Conservation (phyloP, 2,888 invertebrate species). For the Netelia fuscicornis region DNA sequence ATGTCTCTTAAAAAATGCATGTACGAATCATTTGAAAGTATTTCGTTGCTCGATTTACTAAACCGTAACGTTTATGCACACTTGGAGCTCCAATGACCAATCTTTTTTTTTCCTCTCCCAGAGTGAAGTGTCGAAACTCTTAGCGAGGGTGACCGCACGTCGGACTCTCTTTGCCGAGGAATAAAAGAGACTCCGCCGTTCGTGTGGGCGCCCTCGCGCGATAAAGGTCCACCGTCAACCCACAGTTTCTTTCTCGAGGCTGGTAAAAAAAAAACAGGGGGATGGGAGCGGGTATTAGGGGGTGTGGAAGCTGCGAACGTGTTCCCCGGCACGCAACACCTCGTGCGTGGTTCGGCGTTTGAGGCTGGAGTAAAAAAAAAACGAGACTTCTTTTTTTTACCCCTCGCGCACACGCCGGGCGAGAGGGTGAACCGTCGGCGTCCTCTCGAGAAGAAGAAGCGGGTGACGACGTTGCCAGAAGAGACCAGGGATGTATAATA, state of each 20-base stretch:
- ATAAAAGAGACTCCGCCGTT: slow-evolving; percentile 26
- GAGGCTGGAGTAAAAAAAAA: slow-evolving; percentile 58
- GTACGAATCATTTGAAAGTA: not conserved
- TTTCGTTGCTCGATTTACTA: not conserved
- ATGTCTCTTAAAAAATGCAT: not conserved
- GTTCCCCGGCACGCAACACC: slow-evolving; percentile 54
- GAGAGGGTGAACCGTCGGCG: slow-evolving; percentile 50
- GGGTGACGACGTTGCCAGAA: slow-evolving; percentile 44
- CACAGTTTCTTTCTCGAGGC: slow-evolving; percentile 30
- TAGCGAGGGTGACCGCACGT: slow-evolving; percentile 56
- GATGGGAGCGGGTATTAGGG: slow-evolving; percentile 8
- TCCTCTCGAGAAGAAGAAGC: slow-evolving; percentile 54
- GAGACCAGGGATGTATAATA: slow-evolving; percentile 4
- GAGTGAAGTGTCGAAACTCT: slow-evolving; percentile 4
- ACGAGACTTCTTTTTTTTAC: slow-evolving; percentile 41
- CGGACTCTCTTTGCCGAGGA: slow-evolving; percentile 52
- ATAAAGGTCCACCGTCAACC: slow-evolving; percentile 60
- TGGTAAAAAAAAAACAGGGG: not conserved
- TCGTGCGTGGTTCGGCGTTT: slow-evolving; percentile 60
- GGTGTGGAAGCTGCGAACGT: slow-evolving; percentile 21
- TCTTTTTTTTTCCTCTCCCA: slow-evolving; percentile 2
- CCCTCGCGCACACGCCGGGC: slow-evolving; percentile 36
- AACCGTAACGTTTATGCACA: not conserved
- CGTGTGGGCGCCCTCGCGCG: slow-evolving; percentile 58
- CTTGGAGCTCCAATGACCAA: slow-evolving; percentile 36